Evolutionary conservation across 30 jellyfish, hydroid and myxozoan genomes (phyloP), one percentile per base, ranked within the genome.

Genomic region (Cassiopea xamachana): DNA sequence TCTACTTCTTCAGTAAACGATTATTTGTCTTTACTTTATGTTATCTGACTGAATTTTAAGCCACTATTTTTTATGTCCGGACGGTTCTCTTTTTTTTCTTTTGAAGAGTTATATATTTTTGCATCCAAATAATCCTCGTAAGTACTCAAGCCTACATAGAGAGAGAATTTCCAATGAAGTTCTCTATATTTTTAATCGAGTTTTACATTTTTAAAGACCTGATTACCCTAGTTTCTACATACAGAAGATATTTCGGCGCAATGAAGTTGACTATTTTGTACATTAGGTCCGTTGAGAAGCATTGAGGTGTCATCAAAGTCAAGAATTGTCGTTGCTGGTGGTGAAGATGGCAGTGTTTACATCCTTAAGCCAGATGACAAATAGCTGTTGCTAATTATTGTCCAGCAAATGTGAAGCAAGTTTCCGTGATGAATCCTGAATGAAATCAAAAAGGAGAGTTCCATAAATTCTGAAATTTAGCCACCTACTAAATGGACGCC

Each of bases 271-370:
- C 8, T 9, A 51, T 51, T 72, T 58, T 47, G 60, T 50, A 9
- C 48, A 7, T 19, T 60, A 89, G 96, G 77, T 1, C 92, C 96
- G 13, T 73, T 89, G 14, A 48, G 92, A 50, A 89, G 96, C 88
- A 74, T 89, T 60, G 92, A 73, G 1, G 96, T 89, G 44, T 80
- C 92, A 58, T 51, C 87, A n/a, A 69, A 60, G 72, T 81, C 84
- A 49, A 81, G 62, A 15, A 43, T 84, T 7, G 74, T 84, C 49
- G 96, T 74, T 45, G 92, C 92, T 73, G 96, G 96, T 43, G 76
- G 92, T 46, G 96, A 89, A 16, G 96, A 89, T 81, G 96, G 96
- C 46, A 50, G 55, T 61, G 79, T 89, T 10, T 74, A 51, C 75
- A 81, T 81, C 3, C 78, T 81, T 15, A 89, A 82, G 79, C 46